Evolutionary conservation across 2,113 vertebrate species (phyloP), one percentile per base, ranked within the genome.

Genomic region (Melanerpes formicivorus): DNA sequence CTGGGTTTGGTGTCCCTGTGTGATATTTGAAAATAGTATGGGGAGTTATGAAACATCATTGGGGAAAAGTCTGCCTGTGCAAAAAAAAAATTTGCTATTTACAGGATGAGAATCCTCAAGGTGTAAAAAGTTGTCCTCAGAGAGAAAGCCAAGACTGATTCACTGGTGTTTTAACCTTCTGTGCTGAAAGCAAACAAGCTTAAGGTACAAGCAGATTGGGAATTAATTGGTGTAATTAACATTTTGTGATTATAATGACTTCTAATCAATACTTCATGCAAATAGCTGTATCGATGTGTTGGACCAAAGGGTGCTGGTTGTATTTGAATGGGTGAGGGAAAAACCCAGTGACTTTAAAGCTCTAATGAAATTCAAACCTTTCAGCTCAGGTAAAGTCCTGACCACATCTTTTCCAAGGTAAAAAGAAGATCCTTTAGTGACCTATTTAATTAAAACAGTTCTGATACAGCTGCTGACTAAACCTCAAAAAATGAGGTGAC

Each of bases 171-270:
- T 98, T 99, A 98, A 99, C 98, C 98, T 99, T 99, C 98, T 98
- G 94, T 89, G 96, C 98, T 98, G 93, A 97, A 98, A 95, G 96
- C 97, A 97, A 97, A 97, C 97, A 98, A 98, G 95, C 97, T 98
- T 98, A 96, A 83, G 97, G 97, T 98, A 98, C 96, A 97, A 98
- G 98, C 98, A 99, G 98, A 98, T 98, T 98, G 98, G 97, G 97
- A 99, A 99, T 99, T 99, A 99, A 99, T 99, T 99, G 98, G 98
- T 98, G 97, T 98, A 99, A 99, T 99, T 99, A 99, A 99, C 98
- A 98, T 99, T 99, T 99, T 98, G 98, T 97, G 96, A 98, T 98
- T 98, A 98, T 99, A 99, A 99, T 98, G 98, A 98, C 98, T 98
- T 95, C 90, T 96, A 98, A 99, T 99, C 99, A 98, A 99, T 99